Conservation (phyloP, 2,797 vertebrate genomes). For the Parambassis ranga region DNA sequence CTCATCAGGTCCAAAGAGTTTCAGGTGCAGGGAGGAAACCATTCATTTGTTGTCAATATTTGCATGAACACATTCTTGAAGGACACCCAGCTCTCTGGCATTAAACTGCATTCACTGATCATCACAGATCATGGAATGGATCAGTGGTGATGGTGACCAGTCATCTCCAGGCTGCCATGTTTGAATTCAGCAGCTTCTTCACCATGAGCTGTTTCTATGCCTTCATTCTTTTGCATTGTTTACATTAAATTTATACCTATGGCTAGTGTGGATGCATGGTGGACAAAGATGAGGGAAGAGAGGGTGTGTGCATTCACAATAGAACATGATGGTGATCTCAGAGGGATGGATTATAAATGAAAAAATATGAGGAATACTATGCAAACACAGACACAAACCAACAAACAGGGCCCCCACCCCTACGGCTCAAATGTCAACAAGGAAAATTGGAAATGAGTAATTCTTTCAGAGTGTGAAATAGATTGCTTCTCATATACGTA, state of each 20-base stretch:
- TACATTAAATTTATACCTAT: neutral
- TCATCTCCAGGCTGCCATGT: too few relatives aligned
- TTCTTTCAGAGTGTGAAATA: constrained; percentile 81
- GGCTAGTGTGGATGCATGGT: neutral
- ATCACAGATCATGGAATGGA: too few relatives aligned
- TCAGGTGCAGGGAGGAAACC: too few relatives aligned
- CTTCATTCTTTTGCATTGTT: neutral
- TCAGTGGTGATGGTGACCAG: too few relatives aligned
- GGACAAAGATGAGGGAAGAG: neutral
- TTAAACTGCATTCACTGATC: too few relatives aligned
- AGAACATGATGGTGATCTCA: neutral
- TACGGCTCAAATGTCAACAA: constrained; percentile 77
- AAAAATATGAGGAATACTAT: constrained; percentile 2
- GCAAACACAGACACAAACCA: neutral
- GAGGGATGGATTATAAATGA: neutral
- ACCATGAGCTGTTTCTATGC: neutral
- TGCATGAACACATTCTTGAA: too few relatives aligned
- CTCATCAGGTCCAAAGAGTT: too few relatives aligned
- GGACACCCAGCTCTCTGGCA: too few relatives aligned
- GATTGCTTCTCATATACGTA: constrained; percentile 79
- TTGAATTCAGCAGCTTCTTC: too few relatives aligned
- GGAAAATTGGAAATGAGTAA: constrained; percentile 78
- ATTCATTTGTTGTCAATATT: too few relatives aligned
- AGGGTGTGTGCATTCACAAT: neutral
- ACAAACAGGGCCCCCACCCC: constrained; percentile 36